Evolutionary conservation across 2,797 vertebrate species (phyloP), one percentile per base, ranked within the genome.

Genomic region (Pyrocephalus nanus): DNA sequence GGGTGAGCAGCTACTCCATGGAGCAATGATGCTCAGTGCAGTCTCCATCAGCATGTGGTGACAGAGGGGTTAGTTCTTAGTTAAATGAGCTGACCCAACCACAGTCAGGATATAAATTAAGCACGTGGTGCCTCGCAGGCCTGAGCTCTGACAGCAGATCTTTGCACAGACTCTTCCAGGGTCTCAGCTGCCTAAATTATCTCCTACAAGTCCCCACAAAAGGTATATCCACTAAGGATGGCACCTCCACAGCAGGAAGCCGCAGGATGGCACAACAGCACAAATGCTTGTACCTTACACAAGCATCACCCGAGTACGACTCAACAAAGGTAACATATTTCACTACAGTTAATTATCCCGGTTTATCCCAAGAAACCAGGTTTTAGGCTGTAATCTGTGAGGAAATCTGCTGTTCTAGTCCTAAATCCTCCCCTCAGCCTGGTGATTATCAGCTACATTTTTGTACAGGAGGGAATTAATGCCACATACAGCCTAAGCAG

Each of bases 381-480:
- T 97, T 98, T 98, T 97, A 98, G 96, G 96, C 97, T 98, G 97
- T 98, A 98, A 98, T 98, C 98, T 98, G 97, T 96, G 97, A 98
- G 97, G 98, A 98, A 99, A 98, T 98, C 98, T 98, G 98, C 97
- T 98, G 97, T 98, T 98, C 97, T 95, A 94, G 94, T 96, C 96
- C 97, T 98, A 98, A 98, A 98, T 98, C 98, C 98, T 97, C 98
- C 93, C 95, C 95, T 98, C 97, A 98, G 97, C 97, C 97, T 97
- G 97, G 97, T 97, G 98, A 98, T 98, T 98, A 98, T 97, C 97
- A 98, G 97, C 95, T 97, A 97, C 97, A 98, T 98, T 98, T 98
- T 98, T 98, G 97, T 98, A 97, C 98, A 98, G 97, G 97, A 98
- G 97, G 97, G 98, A 98, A 98, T 99, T 98, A 98, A 98, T 98